Percentiles rank a stretch among this genome's conserved stretches.
Evolutionary conservation across 2,888 invertebrate species (phyloP).

Genomic region (Chelonus formosanus): DNA sequence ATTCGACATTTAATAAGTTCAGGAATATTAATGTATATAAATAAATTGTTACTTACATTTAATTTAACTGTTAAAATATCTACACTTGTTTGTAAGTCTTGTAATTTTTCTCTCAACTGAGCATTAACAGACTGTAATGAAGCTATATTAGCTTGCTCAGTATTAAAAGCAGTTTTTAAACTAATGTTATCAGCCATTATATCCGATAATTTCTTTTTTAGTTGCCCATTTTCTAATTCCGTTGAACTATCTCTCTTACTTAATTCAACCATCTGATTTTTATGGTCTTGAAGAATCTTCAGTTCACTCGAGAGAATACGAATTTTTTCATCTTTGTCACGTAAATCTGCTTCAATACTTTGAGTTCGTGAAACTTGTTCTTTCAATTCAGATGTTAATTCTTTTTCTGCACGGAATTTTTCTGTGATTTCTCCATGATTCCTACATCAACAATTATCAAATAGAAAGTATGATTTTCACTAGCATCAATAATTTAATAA

Average conservation of each 20-base stretch:
- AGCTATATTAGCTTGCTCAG: constrained; percentile 53
- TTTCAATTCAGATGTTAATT: constrained; percentile 50
- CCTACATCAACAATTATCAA: constrained; percentile 39
- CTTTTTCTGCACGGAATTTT: constrained; percentile 50
- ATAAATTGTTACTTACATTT: constrained; percentile 46
- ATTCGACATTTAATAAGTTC: constrained; percentile 11
- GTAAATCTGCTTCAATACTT: constrained; percentile 46
- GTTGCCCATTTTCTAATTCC: constrained; percentile 55
- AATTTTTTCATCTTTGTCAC: constrained; percentile 58
- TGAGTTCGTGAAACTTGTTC: constrained; percentile 46
- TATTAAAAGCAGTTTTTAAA: constrained; percentile 50
- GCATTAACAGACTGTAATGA: constrained; percentile 55
- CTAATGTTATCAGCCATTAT: constrained; percentile 49
- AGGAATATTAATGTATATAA: neutral
- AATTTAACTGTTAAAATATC: constrained; percentile 56
- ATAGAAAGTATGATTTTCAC: too few relatives aligned
- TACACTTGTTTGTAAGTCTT: constrained; percentile 56
- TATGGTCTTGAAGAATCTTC: constrained; percentile 57
- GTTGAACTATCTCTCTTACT: constrained; percentile 53
- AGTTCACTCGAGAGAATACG: constrained; percentile 53
- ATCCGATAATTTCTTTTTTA: constrained; percentile 53
- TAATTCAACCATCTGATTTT: constrained; percentile 52
- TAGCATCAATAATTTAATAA: too few relatives aligned
- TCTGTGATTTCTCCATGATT: constrained; percentile 47
- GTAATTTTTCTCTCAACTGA: constrained; percentile 53